Evolutionary conservation across 1,140 invertebrate genomes (phyloP), one percentile per base, ranked within the genome.

Genomic region (Drosophila arawakana): DNA sequence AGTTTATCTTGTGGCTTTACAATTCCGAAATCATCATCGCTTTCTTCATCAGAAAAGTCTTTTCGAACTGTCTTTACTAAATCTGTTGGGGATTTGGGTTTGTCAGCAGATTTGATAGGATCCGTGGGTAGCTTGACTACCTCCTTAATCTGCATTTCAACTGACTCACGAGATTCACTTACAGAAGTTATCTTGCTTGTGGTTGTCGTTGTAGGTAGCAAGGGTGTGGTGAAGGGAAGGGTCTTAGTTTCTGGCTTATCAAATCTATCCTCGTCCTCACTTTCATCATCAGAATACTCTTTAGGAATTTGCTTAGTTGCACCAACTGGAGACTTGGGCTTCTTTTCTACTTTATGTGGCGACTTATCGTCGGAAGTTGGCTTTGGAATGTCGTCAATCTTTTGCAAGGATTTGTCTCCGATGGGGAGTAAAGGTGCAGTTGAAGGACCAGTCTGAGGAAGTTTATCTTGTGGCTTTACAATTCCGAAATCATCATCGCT

Each of bases 241-340:
- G 58, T 4, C 30, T 60, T 73, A 5, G 35, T 44, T 52, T 50
- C 34, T 5, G 69, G 52, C 41, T 46, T 73, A 7, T 41, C 15
- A 41, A 65, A 7, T 7, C 52, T 35, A 7, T 46, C 34, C 37
- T 74, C 72, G 11, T 74, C 59, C 44, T 62, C 58, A 25, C 66
- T 69, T 43, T 74, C 65, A 47, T 60, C 62, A 8, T 74, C 63
- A 8, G 65, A 62, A 62, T 74, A 62, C 7, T 52, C 52, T 41
- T 58, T 75, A 0, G 13, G 21, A 25, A 8, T 35, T 2, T 13
- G 5, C 7, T 52, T 44, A 4, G 15, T 7, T 35, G 35, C 4
- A 18, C 30, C 61, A 52, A 47, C 21, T 25, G 66, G 54, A 11
- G 30, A 52, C 35, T 60, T 69, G 3, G 54, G 47, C 34, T 68